Conservation (phyloP, 2,888 invertebrate genomes). For the Oegoconia quadripuncta region DNA sequence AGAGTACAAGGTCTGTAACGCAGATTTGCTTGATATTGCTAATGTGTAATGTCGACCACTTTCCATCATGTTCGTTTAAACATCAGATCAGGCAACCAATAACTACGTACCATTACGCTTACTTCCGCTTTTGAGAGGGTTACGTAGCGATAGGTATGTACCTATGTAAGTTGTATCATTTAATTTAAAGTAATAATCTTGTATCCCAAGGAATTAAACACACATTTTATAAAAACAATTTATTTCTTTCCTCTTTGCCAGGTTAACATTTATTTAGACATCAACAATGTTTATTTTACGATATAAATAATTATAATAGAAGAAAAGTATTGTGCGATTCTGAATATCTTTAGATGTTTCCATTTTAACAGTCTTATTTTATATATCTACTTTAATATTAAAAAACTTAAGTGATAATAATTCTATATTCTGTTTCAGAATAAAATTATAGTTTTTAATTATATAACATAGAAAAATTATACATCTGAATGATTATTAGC, state of each 20-base stretch:
- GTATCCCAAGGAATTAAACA: conserved; percentile 1
- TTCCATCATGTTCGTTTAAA: no score
- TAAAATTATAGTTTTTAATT: not conserved
- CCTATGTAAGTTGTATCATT: no score
- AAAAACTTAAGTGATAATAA: conserved; percentile 7
- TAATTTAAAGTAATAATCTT: no score
- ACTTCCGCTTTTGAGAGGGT: no score
- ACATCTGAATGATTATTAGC: no score
- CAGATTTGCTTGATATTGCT: no score
- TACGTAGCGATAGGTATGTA: no score
- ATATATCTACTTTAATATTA: conserved; percentile 32
- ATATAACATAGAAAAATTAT: not conserved
- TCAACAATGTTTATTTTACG: conserved; percentile 44
- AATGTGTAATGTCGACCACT: no score
- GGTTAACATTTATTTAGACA: conserved; percentile 52
- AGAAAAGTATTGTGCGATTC: conserved; percentile 64
- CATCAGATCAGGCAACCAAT: no score
- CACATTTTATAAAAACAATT: conserved; percentile 39
- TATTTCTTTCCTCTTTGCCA: conserved; percentile 45
- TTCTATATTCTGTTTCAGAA: not conserved
- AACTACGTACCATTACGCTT: no score
- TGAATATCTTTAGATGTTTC: conserved; percentile 43
- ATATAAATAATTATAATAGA: conserved; percentile 35
- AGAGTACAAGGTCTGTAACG: no score
- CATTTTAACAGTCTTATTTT: conserved; percentile 58